These are phyloP conservation scores for Stercorarius parasiticus DNA, from an alignment of 2,113 vertebrate genomes.

Conservation along the genomic window DNA sequence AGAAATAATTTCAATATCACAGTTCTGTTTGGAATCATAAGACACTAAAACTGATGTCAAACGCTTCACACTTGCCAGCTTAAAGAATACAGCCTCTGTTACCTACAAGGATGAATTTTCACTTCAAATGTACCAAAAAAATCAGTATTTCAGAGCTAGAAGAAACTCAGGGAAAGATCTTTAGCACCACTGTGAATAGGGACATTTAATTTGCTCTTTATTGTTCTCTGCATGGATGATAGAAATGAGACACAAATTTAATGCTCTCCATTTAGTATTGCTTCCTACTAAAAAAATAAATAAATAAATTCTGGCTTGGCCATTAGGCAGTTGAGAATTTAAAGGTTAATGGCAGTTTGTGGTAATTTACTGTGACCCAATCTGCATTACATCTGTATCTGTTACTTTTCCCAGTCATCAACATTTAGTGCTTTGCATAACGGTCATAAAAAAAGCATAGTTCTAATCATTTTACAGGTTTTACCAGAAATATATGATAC, in stretches of 20 bases:
- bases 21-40: background rate
- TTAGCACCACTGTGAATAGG: background rate
- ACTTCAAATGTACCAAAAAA: background rate
- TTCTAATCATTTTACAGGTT: background rate
- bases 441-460: background rate
- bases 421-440: background rate
- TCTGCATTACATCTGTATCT: background rate
- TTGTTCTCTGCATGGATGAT: background rate
- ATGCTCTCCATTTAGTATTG: background rate
- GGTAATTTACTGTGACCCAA: conserved; percentile 15
- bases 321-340: background rate
- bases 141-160: background rate
- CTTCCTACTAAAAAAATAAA: background rate
- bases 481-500: background rate
- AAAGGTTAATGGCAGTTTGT: conserved; percentile 13
- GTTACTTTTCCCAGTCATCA: background rate
- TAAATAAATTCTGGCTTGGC: background rate
- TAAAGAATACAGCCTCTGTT: background rate
- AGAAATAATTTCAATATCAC: background rate
- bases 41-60: background rate
- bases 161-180: background rate
- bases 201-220: background rate
- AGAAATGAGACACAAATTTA: background rate
- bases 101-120: background rate
- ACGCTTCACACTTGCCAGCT: background rate